Base-by-base conservation (phyloP, 2,113 vertebrate species). In the Mirza zaza region DNA sequence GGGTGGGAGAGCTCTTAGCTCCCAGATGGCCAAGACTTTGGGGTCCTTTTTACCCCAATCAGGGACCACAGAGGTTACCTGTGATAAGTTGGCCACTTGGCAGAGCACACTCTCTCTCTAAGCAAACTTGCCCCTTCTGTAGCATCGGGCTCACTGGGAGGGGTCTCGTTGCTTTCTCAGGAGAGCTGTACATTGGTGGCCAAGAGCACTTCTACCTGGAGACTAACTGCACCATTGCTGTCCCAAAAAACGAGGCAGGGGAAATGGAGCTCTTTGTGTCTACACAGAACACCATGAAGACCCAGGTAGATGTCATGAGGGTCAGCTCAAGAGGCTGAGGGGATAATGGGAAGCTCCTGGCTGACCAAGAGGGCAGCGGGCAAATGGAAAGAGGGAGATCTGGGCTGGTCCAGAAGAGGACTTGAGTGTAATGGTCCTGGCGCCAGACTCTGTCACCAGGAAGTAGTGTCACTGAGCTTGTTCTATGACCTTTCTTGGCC, bases 171-270 rank as follows among this genome's bases (percentile, higher is more conserved):
- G 20, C 65, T 96, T 97, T 90, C 45, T 21, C 89, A 99, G 99
- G 99, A 93, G 99, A 99, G 97, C 98, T 99, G 25, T 98, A 99
- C 97, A 96, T 99, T 0, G 99, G 99, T 13, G 99, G 99, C 34
- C 99, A 99, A 97, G 99, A 99, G 3, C 99, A 99, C 96, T 99
- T 99, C 98, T 99, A 99, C 95, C 96, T 99, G 98, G 99, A 99
- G 98, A 99, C 99, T 52, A 98, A 99, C 5, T 99, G 99, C 39
- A 99, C 99, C 14, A 95, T 99, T 39, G 99, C 99, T 25, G 98
- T 99, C 63, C 99, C 99, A 0, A 99, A 98, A 90, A 98, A 99
- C 32, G 99, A 99, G 90, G 99, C 99, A 9, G 99, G 99, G 4
- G 99, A 99, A 98, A 99, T 99, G 99, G 99, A 99, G 92, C 98